Conservation (phyloP, 2,797 vertebrate species). For the Avahi laniger region DNA sequence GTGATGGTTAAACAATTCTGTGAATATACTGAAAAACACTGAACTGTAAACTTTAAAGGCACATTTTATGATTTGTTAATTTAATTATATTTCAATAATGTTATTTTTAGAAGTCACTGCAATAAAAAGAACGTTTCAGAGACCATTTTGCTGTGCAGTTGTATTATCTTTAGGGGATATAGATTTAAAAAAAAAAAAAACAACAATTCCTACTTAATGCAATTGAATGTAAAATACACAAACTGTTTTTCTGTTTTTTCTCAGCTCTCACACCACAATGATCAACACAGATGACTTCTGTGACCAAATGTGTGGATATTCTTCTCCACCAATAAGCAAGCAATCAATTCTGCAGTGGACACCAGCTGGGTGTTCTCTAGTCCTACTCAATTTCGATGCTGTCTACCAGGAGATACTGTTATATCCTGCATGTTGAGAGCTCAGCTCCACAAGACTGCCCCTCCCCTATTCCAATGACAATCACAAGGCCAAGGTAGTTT, state of each 20-base stretch:
- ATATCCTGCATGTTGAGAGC: background rate
- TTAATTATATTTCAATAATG: background rate
- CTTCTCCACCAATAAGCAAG: background rate
- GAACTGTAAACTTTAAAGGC: background rate
- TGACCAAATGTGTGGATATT: background rate
- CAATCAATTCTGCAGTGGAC: background rate
- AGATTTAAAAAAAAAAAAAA: background rate
- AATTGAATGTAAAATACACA: background rate
- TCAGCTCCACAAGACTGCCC: background rate
- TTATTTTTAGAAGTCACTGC: background rate
- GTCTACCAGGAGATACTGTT: background rate
- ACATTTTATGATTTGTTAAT: background rate
- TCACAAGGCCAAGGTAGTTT: background rate
- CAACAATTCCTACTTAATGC: background rate
- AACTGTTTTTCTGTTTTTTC: background rate
- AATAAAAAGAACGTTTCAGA: background rate
- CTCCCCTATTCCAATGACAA: background rate
- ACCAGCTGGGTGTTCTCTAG: background rate
- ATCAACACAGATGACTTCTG: background rate
- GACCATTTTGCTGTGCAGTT: rapidly evolving
- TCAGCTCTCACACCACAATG: background rate
- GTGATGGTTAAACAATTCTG: background rate
- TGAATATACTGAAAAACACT: background rate
- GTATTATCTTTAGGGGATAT: background rate
- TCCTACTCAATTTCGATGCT: background rate